phyloP scores from a whole-genome alignment of 1,140 invertebrate genomes.

The Alviniconcha marisindica region DNA sequence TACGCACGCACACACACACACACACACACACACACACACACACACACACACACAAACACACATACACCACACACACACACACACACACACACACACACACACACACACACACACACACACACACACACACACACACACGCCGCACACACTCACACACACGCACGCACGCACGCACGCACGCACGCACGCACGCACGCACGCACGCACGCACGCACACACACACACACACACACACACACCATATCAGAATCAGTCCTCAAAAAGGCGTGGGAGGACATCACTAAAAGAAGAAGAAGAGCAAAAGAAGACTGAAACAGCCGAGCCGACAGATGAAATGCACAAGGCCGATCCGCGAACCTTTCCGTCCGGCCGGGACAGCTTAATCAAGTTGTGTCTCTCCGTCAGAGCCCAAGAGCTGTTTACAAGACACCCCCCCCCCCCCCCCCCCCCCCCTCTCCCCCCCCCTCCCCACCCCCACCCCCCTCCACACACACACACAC shows the following conservation, averaged over 20 bases:
- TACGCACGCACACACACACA: no score
- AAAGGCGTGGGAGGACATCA: neutral
- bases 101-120: slow-evolving; percentile 5
- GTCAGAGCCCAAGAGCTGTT: neutral
- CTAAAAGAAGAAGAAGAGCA: neutral
- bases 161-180: neutral
- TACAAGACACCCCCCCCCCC: no score
- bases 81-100: neutral
- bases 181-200: neutral
- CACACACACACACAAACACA: neutral
- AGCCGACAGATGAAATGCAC: no score
- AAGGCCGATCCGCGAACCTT: neutral
- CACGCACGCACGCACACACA: neutral
- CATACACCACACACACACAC: neutral
- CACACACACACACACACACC: slow-evolving; percentile 1
- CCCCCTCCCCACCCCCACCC: no score
- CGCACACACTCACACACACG: slow-evolving; percentile 10
- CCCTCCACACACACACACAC: no score
- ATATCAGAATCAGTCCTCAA: neutral
- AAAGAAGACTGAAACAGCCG: no score
- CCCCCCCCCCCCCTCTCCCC: no score
- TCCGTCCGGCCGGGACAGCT: neutral
- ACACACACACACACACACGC: slow-evolving; percentile 11
- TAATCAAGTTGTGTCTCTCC: no score
- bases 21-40: no score